Base-by-base conservation (phyloP, 2,888 invertebrate species). In the Pocota personata region DNA sequence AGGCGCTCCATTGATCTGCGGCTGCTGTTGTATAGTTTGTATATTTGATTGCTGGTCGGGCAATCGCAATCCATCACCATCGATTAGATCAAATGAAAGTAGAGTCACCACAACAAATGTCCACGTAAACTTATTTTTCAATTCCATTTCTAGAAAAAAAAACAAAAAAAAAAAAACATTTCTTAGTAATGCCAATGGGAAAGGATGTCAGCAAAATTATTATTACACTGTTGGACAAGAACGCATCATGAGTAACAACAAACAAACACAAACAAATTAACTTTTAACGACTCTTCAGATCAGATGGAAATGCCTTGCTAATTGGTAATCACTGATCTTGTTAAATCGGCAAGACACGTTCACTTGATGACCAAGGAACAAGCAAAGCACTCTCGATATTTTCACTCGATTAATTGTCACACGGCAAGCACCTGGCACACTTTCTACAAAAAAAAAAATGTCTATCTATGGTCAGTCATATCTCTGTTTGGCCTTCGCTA, bases 41-140 rank as follows among this genome's bases (percentile, higher is more conserved):
- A 71, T 72, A 78, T 88, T 83, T 50, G 87, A 87, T 10, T 89
- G 91, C 55, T 89, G 89, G 88, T 92, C 92, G 30, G 95, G 95
- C n/a, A 95, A 90, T 67, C 94, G 92, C 87, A 95, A 90, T 32
- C 94, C 94, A 43, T 95, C 94, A n/a, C 94, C 94, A 35, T 94
- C 94, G 87, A 93, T 91, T 73, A 94, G 93, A 90, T 94, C 94
- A 91, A 94, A 93, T 90, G 94, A 93, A 89, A 95, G 91, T 7
- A 94, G 93, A 60, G 93, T 92, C 87, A 94, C 92, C 6, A 93
- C 92, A 87, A 94, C 88, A 92, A 94, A 93, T 88, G 94, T 90
- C 94, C 94, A 87, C 89, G 80, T 75, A 87, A 89, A 87, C 80
- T 89, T 89, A 82, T 87, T 89, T 86, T 88, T 89, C 64, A 89